Evolutionary conservation across 2,113 vertebrate genomes (phyloP).

Genomic region (Thunnus maccoyii): DNA sequence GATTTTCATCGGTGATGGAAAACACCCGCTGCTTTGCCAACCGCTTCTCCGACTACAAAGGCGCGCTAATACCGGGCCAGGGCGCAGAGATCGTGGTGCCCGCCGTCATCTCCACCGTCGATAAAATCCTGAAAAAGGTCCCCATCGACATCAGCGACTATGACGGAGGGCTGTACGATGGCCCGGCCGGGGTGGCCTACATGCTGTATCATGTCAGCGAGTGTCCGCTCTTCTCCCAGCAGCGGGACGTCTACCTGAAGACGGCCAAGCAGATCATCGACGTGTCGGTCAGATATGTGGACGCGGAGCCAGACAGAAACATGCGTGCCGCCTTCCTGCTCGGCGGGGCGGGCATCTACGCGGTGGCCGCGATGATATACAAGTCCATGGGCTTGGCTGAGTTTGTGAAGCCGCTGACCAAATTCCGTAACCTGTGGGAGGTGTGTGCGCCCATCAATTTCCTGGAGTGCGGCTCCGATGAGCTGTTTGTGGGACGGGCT

Average conservation of each 20-base stretch:
- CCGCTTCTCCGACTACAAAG: conserved; percentile 90
- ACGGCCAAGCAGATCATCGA: conserved; percentile 89
- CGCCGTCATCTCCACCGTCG: conserved; percentile 85
- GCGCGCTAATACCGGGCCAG: conserved; percentile 85
- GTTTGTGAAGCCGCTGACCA: conserved; percentile 85
- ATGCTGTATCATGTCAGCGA: conserved; percentile 91
- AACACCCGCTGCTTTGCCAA: conserved; percentile 91
- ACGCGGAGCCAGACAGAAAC: conserved; percentile 88
- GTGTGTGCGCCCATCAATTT: conserved; percentile 89
- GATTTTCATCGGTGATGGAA: conserved; percentile 81
- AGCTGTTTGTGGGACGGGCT: conserved; percentile 92
- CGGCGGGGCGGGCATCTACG: conserved; percentile 89
- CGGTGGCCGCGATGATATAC: conserved; percentile 89
- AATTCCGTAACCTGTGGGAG: conserved; percentile 88
- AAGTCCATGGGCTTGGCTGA: conserved; percentile 88
- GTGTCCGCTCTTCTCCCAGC: conserved; percentile 86
- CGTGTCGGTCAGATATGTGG: conserved; percentile 85
- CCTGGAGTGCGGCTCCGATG: conserved; percentile 92
- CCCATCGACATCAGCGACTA: conserved; percentile 77
- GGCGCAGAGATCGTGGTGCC: conserved; percentile 82
- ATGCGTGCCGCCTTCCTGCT: conserved; percentile 91
- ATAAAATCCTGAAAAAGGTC: conserved; percentile 87
- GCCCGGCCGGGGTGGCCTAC: conserved; percentile 90
- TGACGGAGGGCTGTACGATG: conserved; percentile 89
- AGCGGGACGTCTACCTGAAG: conserved; percentile 87